A percentile compares a stretch with the other conserved stretches of the same genome.
Evolutionary conservation across 2,888 invertebrate species (phyloP).

Genomic region (Podabrus alpinus): DNA sequence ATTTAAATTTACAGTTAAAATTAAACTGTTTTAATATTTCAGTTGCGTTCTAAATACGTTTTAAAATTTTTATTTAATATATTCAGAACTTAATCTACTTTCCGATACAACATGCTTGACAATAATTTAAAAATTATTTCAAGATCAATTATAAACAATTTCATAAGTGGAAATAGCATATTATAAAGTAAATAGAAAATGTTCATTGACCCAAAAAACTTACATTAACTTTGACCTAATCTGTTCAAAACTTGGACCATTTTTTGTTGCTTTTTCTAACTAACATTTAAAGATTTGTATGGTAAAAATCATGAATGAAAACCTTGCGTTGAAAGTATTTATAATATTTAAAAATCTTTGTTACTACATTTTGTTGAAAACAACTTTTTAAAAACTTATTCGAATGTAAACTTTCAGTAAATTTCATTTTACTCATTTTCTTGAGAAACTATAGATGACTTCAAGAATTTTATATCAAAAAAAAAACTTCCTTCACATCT

Average conservation of each 20-base stretch:
- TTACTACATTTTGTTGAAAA: background rate
- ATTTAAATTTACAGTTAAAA: too few species aligned
- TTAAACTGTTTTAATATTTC: too few species aligned
- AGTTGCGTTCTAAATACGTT: too few species aligned
- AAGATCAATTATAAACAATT: background rate
- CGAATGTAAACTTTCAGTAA: background rate
- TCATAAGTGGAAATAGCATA: too few species aligned
- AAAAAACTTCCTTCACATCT: background rate
- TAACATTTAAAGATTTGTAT: background rate
- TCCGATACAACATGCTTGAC: too few species aligned
- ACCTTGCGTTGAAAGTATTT: background rate
- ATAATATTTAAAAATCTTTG: background rate
- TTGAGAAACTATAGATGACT: background rate
- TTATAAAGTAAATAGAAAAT: background rate
- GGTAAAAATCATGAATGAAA: background rate
- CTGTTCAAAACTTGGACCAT: background rate
- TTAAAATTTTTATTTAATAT: too few species aligned
- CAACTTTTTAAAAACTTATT: background rate
- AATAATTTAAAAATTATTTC: background rate
- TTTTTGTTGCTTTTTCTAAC: background rate
- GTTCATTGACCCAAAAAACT: background rate
- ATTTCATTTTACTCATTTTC: background rate
- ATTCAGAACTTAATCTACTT: too few species aligned
- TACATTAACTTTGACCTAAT: background rate
- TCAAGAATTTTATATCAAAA: background rate